Percentiles rank a stretch among this genome's conserved stretches.
Evolutionary conservation across 2,113 vertebrate species (phyloP).

Genomic region (Xenotilapia longispinis): DNA sequence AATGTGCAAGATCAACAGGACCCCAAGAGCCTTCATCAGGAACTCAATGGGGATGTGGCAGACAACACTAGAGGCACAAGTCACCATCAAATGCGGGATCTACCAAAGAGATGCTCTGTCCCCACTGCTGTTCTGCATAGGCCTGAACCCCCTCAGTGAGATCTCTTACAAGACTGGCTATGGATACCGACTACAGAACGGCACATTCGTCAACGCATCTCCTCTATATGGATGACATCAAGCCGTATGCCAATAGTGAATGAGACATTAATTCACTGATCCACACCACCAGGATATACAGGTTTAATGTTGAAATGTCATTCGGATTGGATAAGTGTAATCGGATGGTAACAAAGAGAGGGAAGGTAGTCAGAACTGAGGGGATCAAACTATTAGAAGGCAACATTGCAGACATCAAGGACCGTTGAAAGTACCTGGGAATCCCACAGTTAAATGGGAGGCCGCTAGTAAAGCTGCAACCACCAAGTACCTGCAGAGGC

Average conservation of each 20-base stretch:
- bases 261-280: not conserved
- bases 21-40: not conserved
- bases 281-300: not conserved
- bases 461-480: not conserved
- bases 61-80: not conserved
- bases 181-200: fast-evolving
- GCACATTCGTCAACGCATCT: not conserved
- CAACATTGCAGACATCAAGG: not conserved
- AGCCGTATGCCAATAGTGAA: not conserved
- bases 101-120: not conserved
- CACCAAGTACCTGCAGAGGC: not conserved
- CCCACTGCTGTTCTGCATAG: not conserved
- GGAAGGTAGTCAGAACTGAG: not conserved
- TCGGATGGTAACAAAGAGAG: not conserved
- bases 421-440: not conserved
- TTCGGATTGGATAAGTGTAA: not conserved
- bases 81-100: not conserved
- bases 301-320: not conserved
- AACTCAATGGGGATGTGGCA: not conserved
- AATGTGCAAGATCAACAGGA: not conserved
- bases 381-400: not conserved
- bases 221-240: not conserved
- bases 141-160: not conserved
- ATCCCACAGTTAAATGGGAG: not conserved
- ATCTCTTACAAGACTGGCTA: not conserved